Evolutionary conservation across 1,140 invertebrate species (phyloP), one percentile per base, ranked within the genome.

Genomic region (Dysdera silvatica): DNA sequence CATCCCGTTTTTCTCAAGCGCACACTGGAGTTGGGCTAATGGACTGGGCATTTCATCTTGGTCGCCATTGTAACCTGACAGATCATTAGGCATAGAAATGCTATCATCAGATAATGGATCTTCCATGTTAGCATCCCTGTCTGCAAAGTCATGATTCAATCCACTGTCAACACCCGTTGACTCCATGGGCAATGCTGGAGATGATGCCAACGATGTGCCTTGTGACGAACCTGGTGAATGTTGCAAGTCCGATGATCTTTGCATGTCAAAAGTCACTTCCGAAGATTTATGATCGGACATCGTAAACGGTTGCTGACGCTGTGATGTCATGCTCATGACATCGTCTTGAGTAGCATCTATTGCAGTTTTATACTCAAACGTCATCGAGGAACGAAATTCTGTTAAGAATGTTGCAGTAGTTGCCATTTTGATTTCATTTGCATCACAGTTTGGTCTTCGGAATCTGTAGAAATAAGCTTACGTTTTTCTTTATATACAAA

Each of bases 371-470:
- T 33, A 55, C 32, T 56, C 12, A 26, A 49, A 37, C 31, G 12
- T 63, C 52, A 56, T 40, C 28, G 12, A 59, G 37, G 58, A 61
- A 6, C 29, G 35, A n/a, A 52, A 32, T 23, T 61, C 58, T 18
- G 48, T 41, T 4, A 61, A 24, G 43, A n/a, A n/a, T n/a, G 43
- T n/a, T 0, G 58, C 33, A 41, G 58, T 43, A 4, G 37, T 41
- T 31, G 37, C 35, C 57, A 60, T n/a, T n/a, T n/a, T n/a, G n/a
- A n/a, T n/a, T n/a, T n/a, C n/a, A n/a, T n/a, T n/a, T n/a, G n/a
- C n/a, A n/a, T n/a, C n/a, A n/a, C n/a, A n/a, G n/a, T n/a, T n/a
- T n/a, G n/a, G n/a, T n/a, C n/a, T n/a, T n/a, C n/a, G n/a, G n/a
- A n/a, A n/a, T n/a, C n/a, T n/a, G n/a, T n/a, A n/a, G n/a, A n/a